Percentiles rank a stretch among this genome's conserved stretches.
Evolutionary conservation across 2,888 invertebrate genomes (phyloP).

Genomic region (Melanargia galathea): DNA sequence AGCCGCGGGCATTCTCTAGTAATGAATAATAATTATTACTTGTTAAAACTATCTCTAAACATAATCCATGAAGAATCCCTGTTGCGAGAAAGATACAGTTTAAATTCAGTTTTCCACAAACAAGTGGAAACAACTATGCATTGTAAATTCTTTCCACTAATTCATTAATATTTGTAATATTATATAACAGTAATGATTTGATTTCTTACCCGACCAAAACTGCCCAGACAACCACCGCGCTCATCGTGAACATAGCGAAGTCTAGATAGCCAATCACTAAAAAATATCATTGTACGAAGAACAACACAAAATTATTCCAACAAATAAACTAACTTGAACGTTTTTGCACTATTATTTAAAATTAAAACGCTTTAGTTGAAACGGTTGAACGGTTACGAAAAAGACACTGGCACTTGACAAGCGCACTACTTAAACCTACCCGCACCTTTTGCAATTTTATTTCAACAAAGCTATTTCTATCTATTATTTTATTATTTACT

Average conservation of each 20-base stretch:
- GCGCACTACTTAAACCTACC: constrained; percentile 27
- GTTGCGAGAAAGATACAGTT: too few species aligned
- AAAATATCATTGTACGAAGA: constrained; percentile 60
- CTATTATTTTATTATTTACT: not conserved
- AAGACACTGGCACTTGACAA: constrained; percentile 22
- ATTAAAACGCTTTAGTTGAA: constrained; percentile 11
- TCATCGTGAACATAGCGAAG: constrained; percentile 69
- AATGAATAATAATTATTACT: too few species aligned
- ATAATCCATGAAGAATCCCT: too few species aligned
- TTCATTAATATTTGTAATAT: not conserved
- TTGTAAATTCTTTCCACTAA: too few species aligned
- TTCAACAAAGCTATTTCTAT: not conserved
- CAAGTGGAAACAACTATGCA: too few species aligned
- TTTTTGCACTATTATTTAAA: not conserved
- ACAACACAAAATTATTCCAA: constrained; percentile 7
- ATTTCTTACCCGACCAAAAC: constrained; percentile 51
- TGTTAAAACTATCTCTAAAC: too few species aligned
- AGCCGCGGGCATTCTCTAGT: too few species aligned
- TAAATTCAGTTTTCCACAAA: too few species aligned
- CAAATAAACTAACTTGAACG: not conserved
- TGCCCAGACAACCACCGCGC: constrained; percentile 53
- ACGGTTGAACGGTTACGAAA: constrained; percentile 8
- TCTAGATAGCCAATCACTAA: constrained; percentile 68
- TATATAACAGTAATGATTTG: not conserved
- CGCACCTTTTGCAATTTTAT: constrained; percentile 8